These are phyloP conservation scores for Apeira syringaria DNA, from an alignment of 2,888 invertebrate genomes.

Conservation along the genomic window DNA sequence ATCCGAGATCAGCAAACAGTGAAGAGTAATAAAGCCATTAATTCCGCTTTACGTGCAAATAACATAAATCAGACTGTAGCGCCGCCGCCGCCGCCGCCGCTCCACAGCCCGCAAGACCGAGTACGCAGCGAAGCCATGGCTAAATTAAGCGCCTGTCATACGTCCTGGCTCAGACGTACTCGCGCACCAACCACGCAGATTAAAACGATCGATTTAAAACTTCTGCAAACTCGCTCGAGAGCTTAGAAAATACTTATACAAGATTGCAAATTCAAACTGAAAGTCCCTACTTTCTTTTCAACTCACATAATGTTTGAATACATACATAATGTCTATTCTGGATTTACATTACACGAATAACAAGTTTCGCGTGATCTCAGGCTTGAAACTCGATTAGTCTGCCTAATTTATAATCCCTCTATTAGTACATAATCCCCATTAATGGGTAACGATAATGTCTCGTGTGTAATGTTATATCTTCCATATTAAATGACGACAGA, in stretches of 20 bases:
- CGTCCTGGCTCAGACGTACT: slow-evolving; percentile 53
- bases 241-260: slow-evolving; percentile 24
- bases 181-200: slow-evolving; percentile 51
- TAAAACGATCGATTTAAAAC: slow-evolving; percentile 47
- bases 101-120: slow-evolving; percentile 66
- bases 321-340: slow-evolving; percentile 10
- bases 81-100: slow-evolving; percentile 49
- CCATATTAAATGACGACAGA: too few species aligned
- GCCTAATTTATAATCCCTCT: slow-evolving; percentile 18
- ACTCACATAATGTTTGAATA: slow-evolving; percentile 2
- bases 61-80: slow-evolving; percentile 80
- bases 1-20: slow-evolving; percentile 73
- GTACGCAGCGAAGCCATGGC: slow-evolving; percentile 58
- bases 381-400: slow-evolving; percentile 26
- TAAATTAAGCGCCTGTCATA: slow-evolving; percentile 73
- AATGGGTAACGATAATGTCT: slow-evolving; percentile 13
- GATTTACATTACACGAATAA: slow-evolving; percentile 7
- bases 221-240: slow-evolving; percentile 23
- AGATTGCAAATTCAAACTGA: slow-evolving; percentile 13
- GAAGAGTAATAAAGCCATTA: slow-evolving; percentile 81
- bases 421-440: slow-evolving; percentile 16
- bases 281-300: slow-evolving; percentile 9
- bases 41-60: slow-evolving; percentile 81
- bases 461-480: neutral
- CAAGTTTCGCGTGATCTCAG: slow-evolving; percentile 19